Conservation (phyloP, 1,140 invertebrate genomes). For the Oreohelix idahoensis region DNA sequence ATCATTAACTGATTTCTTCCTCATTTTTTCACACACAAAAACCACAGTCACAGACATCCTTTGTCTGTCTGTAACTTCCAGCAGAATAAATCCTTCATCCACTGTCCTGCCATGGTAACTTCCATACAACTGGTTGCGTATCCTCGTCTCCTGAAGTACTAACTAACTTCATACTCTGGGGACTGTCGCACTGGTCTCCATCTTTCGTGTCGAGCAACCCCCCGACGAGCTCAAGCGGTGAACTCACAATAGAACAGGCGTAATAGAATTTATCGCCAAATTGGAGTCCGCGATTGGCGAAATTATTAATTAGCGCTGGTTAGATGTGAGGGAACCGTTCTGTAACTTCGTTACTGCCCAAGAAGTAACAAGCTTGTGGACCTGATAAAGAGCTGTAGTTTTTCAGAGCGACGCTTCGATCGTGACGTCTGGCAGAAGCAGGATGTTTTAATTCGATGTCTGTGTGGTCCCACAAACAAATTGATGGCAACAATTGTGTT, state of each 20-base stretch:
- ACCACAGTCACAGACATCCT: no score
- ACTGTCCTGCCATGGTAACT: background rate
- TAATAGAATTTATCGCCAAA: slow-evolving; percentile 43
- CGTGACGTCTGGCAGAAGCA: background rate
- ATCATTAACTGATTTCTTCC: no score
- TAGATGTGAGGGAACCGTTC: slow-evolving; percentile 11
- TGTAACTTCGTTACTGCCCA: slow-evolving; percentile 18
- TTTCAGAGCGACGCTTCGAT: background rate
- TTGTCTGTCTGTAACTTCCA: no score
- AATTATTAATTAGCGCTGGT: slow-evolving; percentile 42
- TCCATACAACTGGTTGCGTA: background rate
- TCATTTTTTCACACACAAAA: no score
- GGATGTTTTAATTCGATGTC: background rate
- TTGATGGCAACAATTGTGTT: background rate
- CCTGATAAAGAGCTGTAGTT: background rate
- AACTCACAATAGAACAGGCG: background rate
- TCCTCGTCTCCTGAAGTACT: background rate
- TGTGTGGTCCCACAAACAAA: background rate
- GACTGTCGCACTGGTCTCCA: background rate
- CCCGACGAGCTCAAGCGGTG: slow-evolving; percentile 10
- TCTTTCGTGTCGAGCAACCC: background rate
- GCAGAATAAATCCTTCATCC: background rate
- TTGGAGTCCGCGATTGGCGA: slow-evolving; percentile 35
- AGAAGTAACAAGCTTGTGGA: slow-evolving; percentile 1
- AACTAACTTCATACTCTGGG: slow-evolving; percentile 17